These are phyloP conservation scores for Dipodomys merriami DNA, from an alignment of 2,113 vertebrate genomes.

Conservation along the genomic window DNA sequence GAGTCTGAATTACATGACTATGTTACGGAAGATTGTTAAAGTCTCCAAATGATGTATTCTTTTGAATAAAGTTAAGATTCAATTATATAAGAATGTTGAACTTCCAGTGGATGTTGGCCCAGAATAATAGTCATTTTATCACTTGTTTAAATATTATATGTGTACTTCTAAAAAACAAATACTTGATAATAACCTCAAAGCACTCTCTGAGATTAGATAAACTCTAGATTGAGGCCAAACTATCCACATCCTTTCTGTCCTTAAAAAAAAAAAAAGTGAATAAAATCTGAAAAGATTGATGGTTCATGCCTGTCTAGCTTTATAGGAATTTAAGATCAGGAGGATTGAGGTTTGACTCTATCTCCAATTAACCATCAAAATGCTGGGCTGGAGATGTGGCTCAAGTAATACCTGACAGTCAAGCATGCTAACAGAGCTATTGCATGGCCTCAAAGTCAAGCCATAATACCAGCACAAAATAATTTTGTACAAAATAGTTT, in stretches of 20 bases:
- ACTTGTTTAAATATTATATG: conserved; percentile 3
- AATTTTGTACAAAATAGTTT: too few species aligned
- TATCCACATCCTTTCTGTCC: neutral
- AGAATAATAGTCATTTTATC: neutral
- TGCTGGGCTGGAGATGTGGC: too few species aligned
- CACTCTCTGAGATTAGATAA: neutral
- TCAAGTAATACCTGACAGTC: too few species aligned
- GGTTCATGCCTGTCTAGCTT: too few species aligned
- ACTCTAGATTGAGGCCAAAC: neutral
- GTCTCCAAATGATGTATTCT: neutral
- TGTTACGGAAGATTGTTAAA: neutral
- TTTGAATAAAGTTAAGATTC: neutral
- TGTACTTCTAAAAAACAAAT: conserved; percentile 6
- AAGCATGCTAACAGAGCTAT: neutral
- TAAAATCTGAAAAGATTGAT: neutral
- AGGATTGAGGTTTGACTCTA: too few species aligned
- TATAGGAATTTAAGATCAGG: too few species aligned
- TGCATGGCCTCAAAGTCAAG: neutral
- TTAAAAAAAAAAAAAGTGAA: neutral
- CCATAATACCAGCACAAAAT: neutral
- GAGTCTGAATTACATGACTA: neutral
- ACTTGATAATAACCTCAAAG: conserved; percentile 5
- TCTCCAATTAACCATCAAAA: too few species aligned
- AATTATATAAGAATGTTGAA: neutral
- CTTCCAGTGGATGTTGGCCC: neutral